Percentiles rank a stretch among this genome's conserved stretches.
Conservation (phyloP, 2,113 vertebrate genomes). For the Protomyctophum bolini region DNA sequence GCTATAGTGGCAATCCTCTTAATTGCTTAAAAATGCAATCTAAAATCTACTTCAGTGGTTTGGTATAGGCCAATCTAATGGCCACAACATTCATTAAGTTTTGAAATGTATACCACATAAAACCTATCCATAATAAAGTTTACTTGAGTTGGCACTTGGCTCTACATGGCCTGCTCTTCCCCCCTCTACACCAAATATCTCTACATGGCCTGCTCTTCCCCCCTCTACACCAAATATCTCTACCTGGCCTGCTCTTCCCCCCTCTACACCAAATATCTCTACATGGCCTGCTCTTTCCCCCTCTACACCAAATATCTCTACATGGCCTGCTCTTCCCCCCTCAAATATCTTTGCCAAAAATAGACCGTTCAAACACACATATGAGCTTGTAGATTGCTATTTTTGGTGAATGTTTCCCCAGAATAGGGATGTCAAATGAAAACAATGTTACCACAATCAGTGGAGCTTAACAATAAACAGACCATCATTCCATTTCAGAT, state of each 20-base stretch:
- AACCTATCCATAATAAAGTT: background rate
- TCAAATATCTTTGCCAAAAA: no score
- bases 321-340: no score
- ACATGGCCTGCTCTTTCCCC: background rate
- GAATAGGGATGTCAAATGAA: constrained; percentile 10
- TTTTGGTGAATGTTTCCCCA: no score
- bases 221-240: no score
- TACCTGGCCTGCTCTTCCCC: no score
- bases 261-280: no score
- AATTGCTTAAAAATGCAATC: constrained; percentile 15
- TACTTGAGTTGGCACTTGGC: background rate
- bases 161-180: background rate
- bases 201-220: no score
- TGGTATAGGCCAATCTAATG: background rate
- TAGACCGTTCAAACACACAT: no score
- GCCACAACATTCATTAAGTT: background rate
- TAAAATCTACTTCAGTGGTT: no score
- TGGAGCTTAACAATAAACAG: constrained; percentile 18
- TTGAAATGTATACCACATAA: background rate
- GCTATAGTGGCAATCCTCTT: constrained; percentile 8
- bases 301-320: no score
- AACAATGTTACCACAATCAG: constrained; percentile 40
- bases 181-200: constrained; percentile 8
- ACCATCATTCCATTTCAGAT: constrained; percentile 7
- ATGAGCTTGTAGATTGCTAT: no score